Evolutionary conservation across 1,140 invertebrate species (phyloP).

Genomic region (Saccostrea echinata): DNA sequence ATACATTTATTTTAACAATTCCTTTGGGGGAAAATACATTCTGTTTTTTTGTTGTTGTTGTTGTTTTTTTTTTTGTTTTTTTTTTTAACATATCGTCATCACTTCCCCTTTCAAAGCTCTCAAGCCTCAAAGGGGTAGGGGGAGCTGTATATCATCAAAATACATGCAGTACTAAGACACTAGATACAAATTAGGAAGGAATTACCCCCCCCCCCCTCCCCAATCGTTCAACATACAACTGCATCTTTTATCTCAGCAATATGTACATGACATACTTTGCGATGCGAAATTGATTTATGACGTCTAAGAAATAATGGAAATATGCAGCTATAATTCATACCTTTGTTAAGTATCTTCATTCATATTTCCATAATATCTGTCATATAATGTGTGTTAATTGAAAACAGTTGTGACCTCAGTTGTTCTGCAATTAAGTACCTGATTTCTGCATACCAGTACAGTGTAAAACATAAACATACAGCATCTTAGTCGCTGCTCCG

Average conservation of each 20-base stretch:
- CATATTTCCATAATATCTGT: neutral
- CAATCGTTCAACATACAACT: too few relatives aligned
- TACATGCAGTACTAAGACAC: too few relatives aligned
- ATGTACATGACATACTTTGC: neutral
- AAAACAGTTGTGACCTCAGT: neutral
- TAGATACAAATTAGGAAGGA: too few relatives aligned
- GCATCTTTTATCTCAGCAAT: neutral
- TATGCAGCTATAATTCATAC: neutral
- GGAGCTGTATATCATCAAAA: too few relatives aligned
- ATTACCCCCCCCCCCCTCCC: too few relatives aligned
- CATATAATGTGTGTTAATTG: neutral
- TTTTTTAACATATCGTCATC: too few relatives aligned
- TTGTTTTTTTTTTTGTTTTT: too few relatives aligned
- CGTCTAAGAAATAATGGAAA: neutral
- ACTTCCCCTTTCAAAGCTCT: too few relatives aligned
- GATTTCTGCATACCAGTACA: neutral
- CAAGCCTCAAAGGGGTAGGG: too few relatives aligned
- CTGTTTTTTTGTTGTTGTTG: too few relatives aligned
- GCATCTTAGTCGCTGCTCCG: neutral
- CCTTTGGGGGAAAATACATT: too few relatives aligned
- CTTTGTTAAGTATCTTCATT: constrained; percentile 12
- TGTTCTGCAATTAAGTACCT: neutral
- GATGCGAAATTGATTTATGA: neutral
- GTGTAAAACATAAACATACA: neutral
- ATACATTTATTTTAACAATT: too few relatives aligned